phyloP scores from a whole-genome alignment of 2,797 vertebrate species.

The Sebastes elongatus region DNA sequence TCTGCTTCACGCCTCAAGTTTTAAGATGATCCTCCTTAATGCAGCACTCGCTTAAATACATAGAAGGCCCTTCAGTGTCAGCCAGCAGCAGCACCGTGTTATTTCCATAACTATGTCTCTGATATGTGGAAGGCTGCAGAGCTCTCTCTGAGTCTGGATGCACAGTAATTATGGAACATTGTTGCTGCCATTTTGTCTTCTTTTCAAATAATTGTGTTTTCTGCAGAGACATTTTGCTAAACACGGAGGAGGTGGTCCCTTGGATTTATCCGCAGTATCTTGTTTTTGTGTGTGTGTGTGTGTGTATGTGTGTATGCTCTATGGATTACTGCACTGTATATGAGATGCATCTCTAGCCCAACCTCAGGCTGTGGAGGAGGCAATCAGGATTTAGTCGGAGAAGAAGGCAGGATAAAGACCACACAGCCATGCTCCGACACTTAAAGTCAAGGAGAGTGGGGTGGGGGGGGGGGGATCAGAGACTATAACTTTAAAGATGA shows the following conservation, averaged over 20 bases:
- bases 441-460: slow-evolving; percentile 67
- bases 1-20: slow-evolving; percentile 71
- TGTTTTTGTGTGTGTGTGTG: slow-evolving; percentile 1
- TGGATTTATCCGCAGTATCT: slow-evolving; percentile 67
- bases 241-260: slow-evolving; percentile 64
- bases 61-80: slow-evolving; percentile 47
- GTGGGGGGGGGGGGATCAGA: slow-evolving; percentile 56
- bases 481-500: slow-evolving; percentile 81
- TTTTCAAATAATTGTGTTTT: slow-evolving; percentile 56
- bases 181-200: slow-evolving; percentile 64
- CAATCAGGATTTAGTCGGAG: slow-evolving; percentile 72
- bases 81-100: neutral
- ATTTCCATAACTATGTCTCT: slow-evolving; percentile 42
- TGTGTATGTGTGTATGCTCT: slow-evolving; percentile 37
- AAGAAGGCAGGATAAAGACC: slow-evolving; percentile 75
- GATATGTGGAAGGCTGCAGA: slow-evolving; percentile 23
- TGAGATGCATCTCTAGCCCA: slow-evolving; percentile 69
- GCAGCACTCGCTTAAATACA: slow-evolving; percentile 68
- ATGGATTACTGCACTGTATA: slow-evolving; percentile 71
- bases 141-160: slow-evolving; percentile 7
- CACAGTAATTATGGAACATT: slow-evolving; percentile 17
- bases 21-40: slow-evolving; percentile 77
- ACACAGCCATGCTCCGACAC: slow-evolving; percentile 70
- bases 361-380: slow-evolving; percentile 68
- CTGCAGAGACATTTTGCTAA: slow-evolving; percentile 53